Percentiles rank a stretch among this genome's conserved stretches.
Conservation (phyloP, 2,113 vertebrate genomes). For the Trochalopteron elliotii region DNA sequence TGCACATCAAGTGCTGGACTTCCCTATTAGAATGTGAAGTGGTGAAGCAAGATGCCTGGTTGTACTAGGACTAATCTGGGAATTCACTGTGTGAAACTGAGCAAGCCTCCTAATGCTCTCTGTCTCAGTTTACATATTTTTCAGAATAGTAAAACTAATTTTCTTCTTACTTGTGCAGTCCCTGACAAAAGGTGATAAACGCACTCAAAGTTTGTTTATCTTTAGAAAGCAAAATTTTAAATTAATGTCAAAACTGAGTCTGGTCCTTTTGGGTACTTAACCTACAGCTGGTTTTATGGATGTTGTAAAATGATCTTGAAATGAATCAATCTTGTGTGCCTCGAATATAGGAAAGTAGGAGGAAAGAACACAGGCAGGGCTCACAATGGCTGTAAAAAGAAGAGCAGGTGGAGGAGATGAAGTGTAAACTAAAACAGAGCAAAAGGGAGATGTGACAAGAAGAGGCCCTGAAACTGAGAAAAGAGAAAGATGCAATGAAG, state of each 20-base stretch:
- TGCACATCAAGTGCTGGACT: not conserved
- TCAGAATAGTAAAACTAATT: not conserved
- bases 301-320: not conserved
- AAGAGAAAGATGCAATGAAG: not conserved
- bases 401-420: not conserved
- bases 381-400: not conserved
- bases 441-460: not conserved
- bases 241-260: not conserved
- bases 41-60: not conserved
- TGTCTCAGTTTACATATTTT: conserved; percentile 6
- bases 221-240: conserved; percentile 5
- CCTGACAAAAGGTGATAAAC: not conserved
- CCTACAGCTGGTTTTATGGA: not conserved
- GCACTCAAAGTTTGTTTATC: not conserved
- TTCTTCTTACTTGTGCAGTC: not conserved
- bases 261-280: not conserved
- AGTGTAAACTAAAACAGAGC: not conserved
- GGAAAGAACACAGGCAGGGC: not conserved
- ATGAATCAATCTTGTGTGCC: not conserved
- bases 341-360: not conserved
- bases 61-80: not conserved
- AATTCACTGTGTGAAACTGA: not conserved
- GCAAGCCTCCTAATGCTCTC: not conserved
- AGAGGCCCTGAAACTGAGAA: not conserved
- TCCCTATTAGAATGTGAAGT: not conserved